Evolutionary conservation across 1,140 invertebrate genomes (phyloP).

Genomic region (Zophobas atratus): DNA sequence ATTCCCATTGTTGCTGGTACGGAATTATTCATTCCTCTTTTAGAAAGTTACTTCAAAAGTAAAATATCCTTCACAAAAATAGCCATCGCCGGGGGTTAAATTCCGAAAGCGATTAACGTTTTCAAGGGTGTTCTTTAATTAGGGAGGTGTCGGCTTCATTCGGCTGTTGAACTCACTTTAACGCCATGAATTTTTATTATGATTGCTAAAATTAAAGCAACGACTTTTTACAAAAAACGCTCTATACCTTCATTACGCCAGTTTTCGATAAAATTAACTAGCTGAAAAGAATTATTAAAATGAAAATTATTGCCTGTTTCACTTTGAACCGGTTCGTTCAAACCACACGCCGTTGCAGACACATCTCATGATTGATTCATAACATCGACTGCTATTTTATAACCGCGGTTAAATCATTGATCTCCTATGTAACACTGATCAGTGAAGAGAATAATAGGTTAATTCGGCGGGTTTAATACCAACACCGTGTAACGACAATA

Average conservation of each 20-base stretch:
- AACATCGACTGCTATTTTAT: background rate
- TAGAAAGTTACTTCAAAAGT: background rate
- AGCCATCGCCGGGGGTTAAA: background rate
- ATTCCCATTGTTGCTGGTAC: no score
- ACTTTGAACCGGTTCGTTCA: background rate
- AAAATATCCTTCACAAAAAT: background rate
- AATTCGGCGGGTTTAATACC: no score
- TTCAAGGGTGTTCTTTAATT: background rate
- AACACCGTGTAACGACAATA: no score
- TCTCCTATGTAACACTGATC: no score
- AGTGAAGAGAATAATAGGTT: no score
- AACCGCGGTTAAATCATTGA: background rate
- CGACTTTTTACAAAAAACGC: background rate
- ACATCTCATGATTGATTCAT: background rate
- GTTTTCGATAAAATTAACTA: background rate
- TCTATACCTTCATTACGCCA: background rate
- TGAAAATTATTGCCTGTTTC: background rate
- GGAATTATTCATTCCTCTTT: no score
- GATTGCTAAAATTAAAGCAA: constrained; percentile 1
- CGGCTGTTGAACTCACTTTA: background rate
- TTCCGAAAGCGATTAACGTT: background rate
- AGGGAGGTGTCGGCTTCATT: background rate
- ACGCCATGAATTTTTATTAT: background rate
- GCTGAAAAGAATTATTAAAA: background rate
- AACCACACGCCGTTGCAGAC: background rate